These are phyloP conservation scores for Myotis yumanensis DNA, from an alignment of 2,113 vertebrate genomes.

Conservation along the genomic window DNA sequence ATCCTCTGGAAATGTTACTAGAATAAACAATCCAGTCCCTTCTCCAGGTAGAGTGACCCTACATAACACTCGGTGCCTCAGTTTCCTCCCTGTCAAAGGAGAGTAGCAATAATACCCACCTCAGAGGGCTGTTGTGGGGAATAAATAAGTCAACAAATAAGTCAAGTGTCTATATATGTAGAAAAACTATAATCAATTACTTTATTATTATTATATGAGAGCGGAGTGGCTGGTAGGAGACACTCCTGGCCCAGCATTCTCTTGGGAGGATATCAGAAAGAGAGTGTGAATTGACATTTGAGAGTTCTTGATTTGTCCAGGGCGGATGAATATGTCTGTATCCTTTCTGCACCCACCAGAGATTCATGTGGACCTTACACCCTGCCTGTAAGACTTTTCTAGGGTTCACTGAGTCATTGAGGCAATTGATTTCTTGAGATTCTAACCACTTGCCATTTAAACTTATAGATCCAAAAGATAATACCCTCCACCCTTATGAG, in stretches of 20 bases:
- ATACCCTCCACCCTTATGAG: neutral
- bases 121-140: neutral
- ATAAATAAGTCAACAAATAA: neutral
- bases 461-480: neutral
- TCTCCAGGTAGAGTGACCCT: neutral
- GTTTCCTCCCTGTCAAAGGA: constrained; percentile 9
- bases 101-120: neutral
- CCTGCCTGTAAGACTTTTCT: constrained; percentile 13
- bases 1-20: neutral
- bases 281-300: neutral
- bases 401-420: neutral
- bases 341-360: neutral
- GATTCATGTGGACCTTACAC: neutral
- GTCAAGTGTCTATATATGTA: neutral
- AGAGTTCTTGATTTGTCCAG: neutral
- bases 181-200: neutral
- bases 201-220: neutral
- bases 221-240: neutral
- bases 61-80: neutral
- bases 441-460: neutral
- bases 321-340: neutral
- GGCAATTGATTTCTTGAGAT: neutral
- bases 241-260: neutral
- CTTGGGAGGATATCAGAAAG: neutral
- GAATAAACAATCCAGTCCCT: neutral